Conservation (phyloP, 1,140 invertebrate species). For the Lineus longissimus region DNA sequence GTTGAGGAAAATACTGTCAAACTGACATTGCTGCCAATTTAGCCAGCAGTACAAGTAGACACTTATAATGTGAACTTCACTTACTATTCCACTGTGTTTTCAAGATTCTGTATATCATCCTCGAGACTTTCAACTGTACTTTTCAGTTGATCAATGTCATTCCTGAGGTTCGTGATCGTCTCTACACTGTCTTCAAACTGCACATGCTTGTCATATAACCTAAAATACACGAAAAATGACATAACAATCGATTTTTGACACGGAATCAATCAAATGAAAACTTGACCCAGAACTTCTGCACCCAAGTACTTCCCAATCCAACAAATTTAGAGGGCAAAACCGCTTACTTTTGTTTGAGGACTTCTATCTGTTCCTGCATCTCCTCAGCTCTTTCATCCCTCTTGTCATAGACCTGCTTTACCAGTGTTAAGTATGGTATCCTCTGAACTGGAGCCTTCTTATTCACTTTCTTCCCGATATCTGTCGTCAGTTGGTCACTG, state of each 20-base stretch:
- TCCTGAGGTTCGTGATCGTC: conserved; percentile 27
- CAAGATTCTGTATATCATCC: conserved; percentile 27
- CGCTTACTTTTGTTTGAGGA: conserved; percentile 40
- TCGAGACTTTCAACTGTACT: conserved; percentile 25
- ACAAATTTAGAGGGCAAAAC: neutral
- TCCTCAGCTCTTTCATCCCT: conserved; percentile 34
- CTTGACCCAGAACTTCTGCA: neutral
- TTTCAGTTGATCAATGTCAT: conserved; percentile 31
- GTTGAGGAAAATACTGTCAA: too few species aligned
- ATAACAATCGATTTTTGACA: neutral
- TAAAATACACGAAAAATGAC: conserved; percentile 15
- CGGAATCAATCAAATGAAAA: neutral
- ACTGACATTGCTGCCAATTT: too few species aligned
- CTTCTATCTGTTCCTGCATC: conserved; percentile 42
- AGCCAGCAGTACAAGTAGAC: too few species aligned
- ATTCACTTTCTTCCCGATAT: neutral
- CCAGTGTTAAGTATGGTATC: conserved; percentile 43
- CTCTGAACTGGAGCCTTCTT: conserved; percentile 25
- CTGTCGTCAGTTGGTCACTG: conserved; percentile 41
- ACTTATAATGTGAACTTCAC: too few species aligned
- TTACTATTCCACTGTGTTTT: conserved; percentile 28
- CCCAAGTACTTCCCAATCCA: neutral
- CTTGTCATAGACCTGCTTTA: conserved; percentile 29
- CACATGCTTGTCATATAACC: conserved; percentile 47
- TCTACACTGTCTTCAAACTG: conserved; percentile 36